These are phyloP conservation scores for Caenorhabditis sp. DNA, from an alignment of 2,888 invertebrate genomes.

Conservation along the genomic window DNA sequence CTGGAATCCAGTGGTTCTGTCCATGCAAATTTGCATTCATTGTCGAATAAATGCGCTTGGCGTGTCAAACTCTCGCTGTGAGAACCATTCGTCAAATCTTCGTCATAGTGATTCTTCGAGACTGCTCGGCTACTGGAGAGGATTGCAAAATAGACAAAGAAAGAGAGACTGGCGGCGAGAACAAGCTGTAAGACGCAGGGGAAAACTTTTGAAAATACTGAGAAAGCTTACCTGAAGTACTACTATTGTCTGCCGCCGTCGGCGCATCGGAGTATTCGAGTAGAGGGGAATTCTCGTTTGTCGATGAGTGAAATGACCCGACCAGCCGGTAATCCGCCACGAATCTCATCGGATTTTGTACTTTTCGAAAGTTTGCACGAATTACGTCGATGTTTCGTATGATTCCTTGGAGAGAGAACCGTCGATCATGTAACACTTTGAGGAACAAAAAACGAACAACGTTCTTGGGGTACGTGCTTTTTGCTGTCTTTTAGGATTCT, in stretches of 20 bases:
- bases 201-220: too few relatives aligned
- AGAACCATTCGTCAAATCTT: constrained; percentile 3
- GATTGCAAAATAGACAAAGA: constrained; percentile 15
- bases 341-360: constrained; percentile 15
- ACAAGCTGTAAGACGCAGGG: constrained; percentile 25
- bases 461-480: too few relatives aligned
- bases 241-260: constrained; percentile 6
- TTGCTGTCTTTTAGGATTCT: too few relatives aligned
- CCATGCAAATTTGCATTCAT: constrained; percentile 59
- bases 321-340: not conserved
- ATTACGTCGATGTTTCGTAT: not conserved
- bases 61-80: not conserved
- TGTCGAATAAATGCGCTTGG: constrained; percentile 64
- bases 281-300: not conserved
- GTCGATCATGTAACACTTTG: not conserved
- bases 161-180: constrained; percentile 5
- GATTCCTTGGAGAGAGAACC: not conserved
- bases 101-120: not conserved
- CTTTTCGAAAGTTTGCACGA: constrained; percentile 2
- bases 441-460: too few relatives aligned
- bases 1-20: constrained; percentile 59
- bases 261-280: constrained; percentile 26
- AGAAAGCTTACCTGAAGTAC: constrained; percentile 3
- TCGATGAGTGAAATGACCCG: not conserved
- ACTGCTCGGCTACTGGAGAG: not conserved